phyloP scores from a whole-genome alignment of 1,140 invertebrate genomes.

The Phymastichus coffea region DNA sequence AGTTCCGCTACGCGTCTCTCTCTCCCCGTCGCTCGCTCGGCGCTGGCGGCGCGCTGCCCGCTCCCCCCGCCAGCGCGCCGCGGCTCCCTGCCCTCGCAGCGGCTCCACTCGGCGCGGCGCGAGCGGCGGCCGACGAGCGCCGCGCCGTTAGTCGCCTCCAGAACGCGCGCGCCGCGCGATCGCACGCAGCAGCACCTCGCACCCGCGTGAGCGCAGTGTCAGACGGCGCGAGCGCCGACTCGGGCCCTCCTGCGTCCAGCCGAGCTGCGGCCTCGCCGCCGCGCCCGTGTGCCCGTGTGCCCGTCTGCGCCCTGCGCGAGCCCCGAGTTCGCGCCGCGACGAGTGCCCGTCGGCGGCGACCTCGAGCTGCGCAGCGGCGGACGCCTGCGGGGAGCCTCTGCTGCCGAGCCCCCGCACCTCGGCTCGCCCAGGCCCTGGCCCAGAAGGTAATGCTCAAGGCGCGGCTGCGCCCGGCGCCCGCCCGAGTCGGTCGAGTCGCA shows the following conservation, averaged over 20 bases:
- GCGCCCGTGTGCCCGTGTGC: neutral
- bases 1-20: constrained; percentile 20
- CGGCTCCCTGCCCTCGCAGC: neutral
- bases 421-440: too few relatives aligned
- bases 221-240: constrained; percentile 24
- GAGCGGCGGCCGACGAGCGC: neutral
- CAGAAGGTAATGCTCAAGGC: neutral
- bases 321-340: neutral
- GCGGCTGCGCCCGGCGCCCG: too few relatives aligned
- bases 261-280: constrained; percentile 13
- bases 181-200: too few relatives aligned
- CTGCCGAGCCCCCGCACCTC: too few relatives aligned
- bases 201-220: constrained; percentile 13
- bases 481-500: neutral
- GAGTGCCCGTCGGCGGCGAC: neutral
- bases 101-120: neutral
- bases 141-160: constrained; percentile 28
- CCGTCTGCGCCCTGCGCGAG: neutral
- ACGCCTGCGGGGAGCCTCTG: too few relatives aligned
- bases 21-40: too few relatives aligned
- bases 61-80: neutral
- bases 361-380: neutral
- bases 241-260: too few relatives aligned
- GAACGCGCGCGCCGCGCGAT: constrained; percentile 30
- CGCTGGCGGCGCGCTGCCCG: constrained; percentile 1